A percentile compares a stretch with the other conserved stretches of the same genome.
phyloP scores from a whole-genome alignment of 1,140 invertebrate genomes.

The Heliconius himera region DNA sequence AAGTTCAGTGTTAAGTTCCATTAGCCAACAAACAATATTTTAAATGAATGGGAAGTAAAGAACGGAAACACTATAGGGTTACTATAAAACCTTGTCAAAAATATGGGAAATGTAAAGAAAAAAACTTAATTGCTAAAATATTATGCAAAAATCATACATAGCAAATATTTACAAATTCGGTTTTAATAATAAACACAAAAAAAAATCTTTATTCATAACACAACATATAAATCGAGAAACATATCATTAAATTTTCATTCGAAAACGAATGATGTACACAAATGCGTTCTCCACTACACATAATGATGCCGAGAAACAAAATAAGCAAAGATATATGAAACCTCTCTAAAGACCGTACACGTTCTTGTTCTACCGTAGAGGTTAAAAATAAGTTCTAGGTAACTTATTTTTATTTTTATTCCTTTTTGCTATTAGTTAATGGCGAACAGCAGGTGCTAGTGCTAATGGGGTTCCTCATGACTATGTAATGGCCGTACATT shows the following conservation, averaged over 20 bases:
- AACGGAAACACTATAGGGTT: too few relatives aligned
- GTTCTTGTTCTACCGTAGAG: not conserved
- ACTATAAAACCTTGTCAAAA: too few relatives aligned
- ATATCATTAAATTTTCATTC: not conserved
- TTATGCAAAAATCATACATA: too few relatives aligned
- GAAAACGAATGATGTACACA: not conserved
- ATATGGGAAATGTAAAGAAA: too few relatives aligned
- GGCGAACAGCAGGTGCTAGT: not conserved
- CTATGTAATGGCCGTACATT: constrained; percentile 2
- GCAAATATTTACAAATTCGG: too few relatives aligned
- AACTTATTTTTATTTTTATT: too few relatives aligned
- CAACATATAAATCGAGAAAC: not conserved
- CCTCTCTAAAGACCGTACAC: too few relatives aligned
- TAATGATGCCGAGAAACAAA: not conserved
- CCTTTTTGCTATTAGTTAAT: constrained; percentile 15
- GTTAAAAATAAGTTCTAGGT: constrained; percentile 2
- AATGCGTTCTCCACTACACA: not conserved
- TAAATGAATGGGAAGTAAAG: too few relatives aligned
- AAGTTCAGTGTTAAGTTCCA: too few relatives aligned
- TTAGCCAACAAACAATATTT: too few relatives aligned
- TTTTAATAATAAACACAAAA: not conserved
- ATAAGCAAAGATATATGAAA: not conserved
- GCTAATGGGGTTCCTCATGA: not conserved
- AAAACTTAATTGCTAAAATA: too few relatives aligned
- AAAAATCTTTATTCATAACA: not conserved